Base-by-base conservation (phyloP, 2,113 vertebrate genomes). In the Thalassarche chlororhynchos region DNA sequence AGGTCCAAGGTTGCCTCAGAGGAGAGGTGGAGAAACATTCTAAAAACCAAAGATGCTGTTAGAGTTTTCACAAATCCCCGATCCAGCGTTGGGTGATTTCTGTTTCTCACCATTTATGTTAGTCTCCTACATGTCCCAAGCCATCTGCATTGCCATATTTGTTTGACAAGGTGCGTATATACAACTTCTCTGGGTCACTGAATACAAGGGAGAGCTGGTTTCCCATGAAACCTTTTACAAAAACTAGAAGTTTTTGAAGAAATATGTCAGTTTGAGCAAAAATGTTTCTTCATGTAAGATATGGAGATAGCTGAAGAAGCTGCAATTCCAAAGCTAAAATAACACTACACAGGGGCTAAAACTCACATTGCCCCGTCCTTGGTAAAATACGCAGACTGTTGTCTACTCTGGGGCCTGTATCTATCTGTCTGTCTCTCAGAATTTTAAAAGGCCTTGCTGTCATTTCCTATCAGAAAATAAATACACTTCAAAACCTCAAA, bases 91-190 rank as follows among this genome's bases (percentile, higher is more conserved):
- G 68, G 60, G 47, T 69, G 34, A 85, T 88, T 87, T 90, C 79
- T 90, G 46, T 88, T 96, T 94, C 83, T 95, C 85, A 87, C 88
- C 47, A 16, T 93, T 87, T 76, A 70, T 75, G 65, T 91, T 64
- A 47, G 32, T 87, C 78, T 93, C 82, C 89, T 96, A 42, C 83
- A 36, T 52, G 83, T 92, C 92, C 88, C 84, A 89, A 91, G 87
- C 94, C 93, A 96, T 90, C 95, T 95, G 84, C 87, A 87, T 87
- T 91, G 80, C 94, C 84, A 47, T 64, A 94, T 95, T 91, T 95
- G 57, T 91, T 87, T 97, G 94, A 96, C 96, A 95, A 95, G 87
- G 82, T 95, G 89, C 12, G 19, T 91, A 95, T 66, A 80, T 54
- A 84, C 65, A 96, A 49, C 76, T 84, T 92, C 95, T 87, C 91